Percentiles rank a stretch among this genome's conserved stretches.
These are phyloP conservation scores for Hylia prasina DNA, from an alignment of 2,113 vertebrate species.

Conservation along the genomic window DNA sequence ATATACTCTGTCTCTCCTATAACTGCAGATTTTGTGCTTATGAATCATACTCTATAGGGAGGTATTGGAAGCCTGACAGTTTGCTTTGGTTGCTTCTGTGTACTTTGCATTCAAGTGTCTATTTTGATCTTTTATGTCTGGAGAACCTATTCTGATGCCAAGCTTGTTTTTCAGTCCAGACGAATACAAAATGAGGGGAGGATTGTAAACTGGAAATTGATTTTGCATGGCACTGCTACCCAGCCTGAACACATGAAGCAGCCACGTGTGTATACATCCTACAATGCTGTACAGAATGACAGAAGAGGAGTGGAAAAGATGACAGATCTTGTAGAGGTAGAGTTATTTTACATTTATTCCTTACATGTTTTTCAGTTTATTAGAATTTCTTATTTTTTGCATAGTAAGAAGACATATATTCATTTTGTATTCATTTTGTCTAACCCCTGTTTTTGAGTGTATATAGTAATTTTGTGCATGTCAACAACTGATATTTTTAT, in stretches of 20 bases:
- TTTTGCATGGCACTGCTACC: slow-evolving; percentile 89
- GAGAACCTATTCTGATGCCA: background rate
- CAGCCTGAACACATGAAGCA: slow-evolving; percentile 90
- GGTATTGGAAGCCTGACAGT: background rate
- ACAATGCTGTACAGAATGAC: slow-evolving; percentile 96
- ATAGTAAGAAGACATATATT: background rate
- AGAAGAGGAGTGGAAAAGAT: slow-evolving; percentile 90
- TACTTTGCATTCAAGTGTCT: background rate
- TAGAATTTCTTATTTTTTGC: background rate
- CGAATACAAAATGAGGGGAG: slow-evolving; percentile 91
- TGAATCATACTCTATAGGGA: background rate
- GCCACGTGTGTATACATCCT: slow-evolving; percentile 89
- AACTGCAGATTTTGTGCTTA: background rate
- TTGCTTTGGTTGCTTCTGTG: background rate
- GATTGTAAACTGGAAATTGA: slow-evolving; percentile 93
- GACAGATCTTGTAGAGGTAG: slow-evolving; percentile 80
- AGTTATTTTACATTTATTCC: background rate
- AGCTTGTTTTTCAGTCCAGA: slow-evolving; percentile 78
- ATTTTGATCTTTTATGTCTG: background rate
- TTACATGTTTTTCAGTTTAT: background rate
- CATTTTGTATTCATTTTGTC: background rate
- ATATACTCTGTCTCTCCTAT: background rate
- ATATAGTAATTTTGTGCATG: background rate
- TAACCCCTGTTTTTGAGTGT: background rate
- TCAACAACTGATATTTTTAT: background rate